phyloP scores from a whole-genome alignment of 2,113 vertebrate species.

The Turnix velox region DNA sequence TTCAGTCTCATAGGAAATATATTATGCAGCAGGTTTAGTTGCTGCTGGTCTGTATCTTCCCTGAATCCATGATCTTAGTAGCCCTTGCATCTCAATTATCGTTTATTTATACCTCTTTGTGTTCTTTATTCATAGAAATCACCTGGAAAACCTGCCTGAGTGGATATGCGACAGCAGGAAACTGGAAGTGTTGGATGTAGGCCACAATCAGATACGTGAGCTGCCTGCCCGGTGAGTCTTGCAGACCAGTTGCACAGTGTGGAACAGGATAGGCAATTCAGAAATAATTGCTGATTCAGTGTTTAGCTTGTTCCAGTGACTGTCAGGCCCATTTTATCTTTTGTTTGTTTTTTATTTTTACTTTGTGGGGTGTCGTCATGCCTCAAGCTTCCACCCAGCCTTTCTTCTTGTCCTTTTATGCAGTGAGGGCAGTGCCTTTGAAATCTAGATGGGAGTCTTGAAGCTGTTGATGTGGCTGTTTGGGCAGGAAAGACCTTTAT shows the following conservation, averaged over 20 bases:
- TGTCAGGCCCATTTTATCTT: slow-evolving; percentile 4
- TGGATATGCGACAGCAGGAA: slow-evolving; percentile 93
- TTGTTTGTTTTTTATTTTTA: slow-evolving; percentile 44
- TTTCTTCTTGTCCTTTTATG: slow-evolving; percentile 41
- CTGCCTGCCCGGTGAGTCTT: slow-evolving; percentile 88
- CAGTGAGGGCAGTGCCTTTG: slow-evolving; percentile 9
- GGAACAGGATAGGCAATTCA: background rate
- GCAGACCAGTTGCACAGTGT: background rate
- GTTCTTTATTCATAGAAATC: slow-evolving; percentile 78
- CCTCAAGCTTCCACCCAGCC: background rate
- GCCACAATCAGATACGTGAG: slow-evolving; percentile 89
- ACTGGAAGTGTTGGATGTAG: slow-evolving; percentile 91
- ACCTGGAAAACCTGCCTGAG: slow-evolving; percentile 87
- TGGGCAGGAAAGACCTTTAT: background rate
- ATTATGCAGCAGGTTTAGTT: background rate
- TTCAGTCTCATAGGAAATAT: background rate
- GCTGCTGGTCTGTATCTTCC: background rate
- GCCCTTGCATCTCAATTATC: background rate
- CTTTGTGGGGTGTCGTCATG: background rate
- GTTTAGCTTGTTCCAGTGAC: slow-evolving; percentile 33
- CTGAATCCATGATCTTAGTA: background rate
- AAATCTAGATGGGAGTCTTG: slow-evolving; percentile 5
- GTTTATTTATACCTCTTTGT: background rate
- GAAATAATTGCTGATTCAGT: slow-evolving; percentile 42
- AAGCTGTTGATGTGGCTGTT: background rate